phyloP scores from a whole-genome alignment of 2,113 vertebrate genomes.

The Rafetus swinhoei region DNA sequence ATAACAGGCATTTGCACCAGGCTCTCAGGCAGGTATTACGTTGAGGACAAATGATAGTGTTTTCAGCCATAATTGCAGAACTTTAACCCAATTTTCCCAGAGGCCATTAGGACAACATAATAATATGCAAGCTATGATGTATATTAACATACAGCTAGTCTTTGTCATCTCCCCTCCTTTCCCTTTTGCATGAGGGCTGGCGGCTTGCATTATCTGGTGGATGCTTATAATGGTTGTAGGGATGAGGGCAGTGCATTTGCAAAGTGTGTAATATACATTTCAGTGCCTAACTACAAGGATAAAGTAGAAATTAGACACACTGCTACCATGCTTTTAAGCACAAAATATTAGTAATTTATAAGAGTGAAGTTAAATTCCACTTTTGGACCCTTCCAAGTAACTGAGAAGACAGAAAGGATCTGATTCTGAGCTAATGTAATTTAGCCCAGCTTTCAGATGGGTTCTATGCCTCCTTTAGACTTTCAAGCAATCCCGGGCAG shows the following conservation, averaged over 20 bases:
- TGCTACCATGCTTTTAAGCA: neutral
- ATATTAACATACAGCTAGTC: neutral
- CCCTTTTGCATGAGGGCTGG: neutral
- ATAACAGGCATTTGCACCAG: neutral
- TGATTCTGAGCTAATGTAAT: neutral
- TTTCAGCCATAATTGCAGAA: neutral
- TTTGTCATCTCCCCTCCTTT: neutral
- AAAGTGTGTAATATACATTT: neutral
- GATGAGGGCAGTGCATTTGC: neutral
- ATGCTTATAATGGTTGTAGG: neutral
- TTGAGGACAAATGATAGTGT: neutral
- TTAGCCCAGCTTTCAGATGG: neutral
- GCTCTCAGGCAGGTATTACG: neutral
- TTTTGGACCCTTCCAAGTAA: neutral
- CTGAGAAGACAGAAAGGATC: neutral
- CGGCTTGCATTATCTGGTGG: neutral
- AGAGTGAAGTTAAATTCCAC: slow-evolving; percentile 7
- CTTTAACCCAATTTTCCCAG: neutral
- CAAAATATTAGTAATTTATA: slow-evolving; percentile 21
- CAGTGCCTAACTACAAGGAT: neutral
- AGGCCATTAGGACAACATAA: neutral
- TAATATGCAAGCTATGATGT: neutral
- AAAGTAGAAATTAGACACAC: slow-evolving; percentile 26
- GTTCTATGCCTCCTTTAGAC: neutral
- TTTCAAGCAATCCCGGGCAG: neutral